Percentiles rank a stretch among this genome's conserved stretches.
Conservation (phyloP, 2,113 vertebrate species). For the Aramus guarauna region DNA sequence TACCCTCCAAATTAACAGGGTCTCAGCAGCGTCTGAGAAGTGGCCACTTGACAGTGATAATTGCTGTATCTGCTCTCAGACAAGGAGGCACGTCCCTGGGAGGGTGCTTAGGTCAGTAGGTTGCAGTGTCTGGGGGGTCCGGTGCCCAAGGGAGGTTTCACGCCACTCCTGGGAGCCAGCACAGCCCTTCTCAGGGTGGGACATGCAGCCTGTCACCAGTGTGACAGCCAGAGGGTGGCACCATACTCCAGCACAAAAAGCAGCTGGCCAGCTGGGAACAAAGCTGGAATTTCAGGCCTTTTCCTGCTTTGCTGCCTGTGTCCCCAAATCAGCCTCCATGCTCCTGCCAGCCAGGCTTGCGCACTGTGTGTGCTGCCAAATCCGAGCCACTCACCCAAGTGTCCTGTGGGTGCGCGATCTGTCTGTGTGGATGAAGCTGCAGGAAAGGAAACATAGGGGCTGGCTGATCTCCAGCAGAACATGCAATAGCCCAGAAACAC, state of each 20-base stretch:
- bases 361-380: background rate
- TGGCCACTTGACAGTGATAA: fast-evolving
- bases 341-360: background rate
- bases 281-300: background rate
- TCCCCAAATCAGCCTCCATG: background rate
- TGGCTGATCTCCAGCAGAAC: background rate
- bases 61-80: background rate
- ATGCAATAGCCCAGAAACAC: background rate
- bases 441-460: background rate
- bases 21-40: background rate
- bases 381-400: too few relatives aligned
- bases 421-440: background rate
- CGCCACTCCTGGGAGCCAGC: background rate
- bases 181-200: background rate
- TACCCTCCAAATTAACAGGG: background rate
- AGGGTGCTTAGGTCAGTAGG: background rate
- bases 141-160: background rate
- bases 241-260: background rate
- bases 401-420: background rate
- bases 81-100: background rate
- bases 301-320: background rate
- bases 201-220: background rate
- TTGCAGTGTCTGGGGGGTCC: background rate
- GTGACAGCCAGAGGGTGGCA: background rate
- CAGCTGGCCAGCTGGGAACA: background rate